Evolutionary conservation across 2,113 vertebrate species (phyloP).

Genomic region (Anhinga rufa): DNA sequence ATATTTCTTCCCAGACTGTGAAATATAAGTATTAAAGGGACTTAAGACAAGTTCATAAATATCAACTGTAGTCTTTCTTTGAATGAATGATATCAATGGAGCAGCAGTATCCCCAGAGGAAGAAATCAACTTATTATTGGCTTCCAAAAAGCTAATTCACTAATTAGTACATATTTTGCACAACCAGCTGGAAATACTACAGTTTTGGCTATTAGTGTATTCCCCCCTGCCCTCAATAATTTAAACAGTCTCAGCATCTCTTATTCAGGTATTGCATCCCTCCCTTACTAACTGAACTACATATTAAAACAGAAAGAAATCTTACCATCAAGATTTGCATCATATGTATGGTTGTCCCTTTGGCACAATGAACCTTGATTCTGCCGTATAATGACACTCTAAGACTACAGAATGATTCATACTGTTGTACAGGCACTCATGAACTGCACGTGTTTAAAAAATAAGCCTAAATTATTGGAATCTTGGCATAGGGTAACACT

Average conservation of each 20-base stretch:
- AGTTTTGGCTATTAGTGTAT: background rate
- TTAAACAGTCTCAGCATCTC: background rate
- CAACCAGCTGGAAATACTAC: background rate
- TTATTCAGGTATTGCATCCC: background rate
- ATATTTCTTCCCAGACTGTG: background rate
- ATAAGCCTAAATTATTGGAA: background rate
- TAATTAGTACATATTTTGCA: background rate
- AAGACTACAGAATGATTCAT: background rate
- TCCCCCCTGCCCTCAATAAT: background rate
- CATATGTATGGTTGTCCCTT: background rate
- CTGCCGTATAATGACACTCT: background rate
- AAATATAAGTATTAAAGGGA: background rate
- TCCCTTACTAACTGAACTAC: background rate
- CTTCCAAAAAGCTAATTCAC: background rate
- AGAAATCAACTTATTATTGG: background rate
- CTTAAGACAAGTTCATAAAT: background rate
- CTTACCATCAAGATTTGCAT: background rate
- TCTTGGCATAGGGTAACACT: background rate
- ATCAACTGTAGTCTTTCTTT: background rate
- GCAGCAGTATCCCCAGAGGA: background rate
- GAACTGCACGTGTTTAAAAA: background rate
- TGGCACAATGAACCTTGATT: background rate
- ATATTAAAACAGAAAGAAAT: background rate
- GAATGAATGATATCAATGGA: background rate
- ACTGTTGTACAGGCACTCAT: background rate